Evolutionary conservation across 2,113 vertebrate genomes (phyloP), one percentile per base, ranked within the genome.

Genomic region (Tretioscincus oriximinensis): DNA sequence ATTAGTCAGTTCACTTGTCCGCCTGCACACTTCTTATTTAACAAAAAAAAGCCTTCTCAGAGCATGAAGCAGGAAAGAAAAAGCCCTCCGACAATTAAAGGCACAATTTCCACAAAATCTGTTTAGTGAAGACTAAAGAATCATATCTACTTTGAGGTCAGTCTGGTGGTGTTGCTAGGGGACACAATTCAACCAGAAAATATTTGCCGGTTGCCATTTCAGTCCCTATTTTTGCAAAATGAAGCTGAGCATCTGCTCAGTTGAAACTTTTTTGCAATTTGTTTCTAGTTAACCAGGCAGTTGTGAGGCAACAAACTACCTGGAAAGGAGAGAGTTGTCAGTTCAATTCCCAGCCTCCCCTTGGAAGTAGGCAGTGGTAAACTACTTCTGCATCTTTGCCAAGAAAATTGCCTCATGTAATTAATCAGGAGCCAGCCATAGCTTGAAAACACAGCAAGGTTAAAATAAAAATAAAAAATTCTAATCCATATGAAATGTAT

Each of bases 1-100:
- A 81, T 74, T 58, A 81, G 63, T 58, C 63, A 67, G 63, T 81
- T 58, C 63, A 64, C 79, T 74, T 81, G 79, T 74, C 71, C 63
- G 61, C 79, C 79, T 73, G 71, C 71, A 58, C 71, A 74, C 22
- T 41, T 14, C 28, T 74, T 26, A 28, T 49, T 54, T 20, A 1
- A 49, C 47, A 22, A 72, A 74, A 65, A n/a, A 49, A 74, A 29
- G 47, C 5, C 63, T 65, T 65, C 60, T 66, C 9, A 20, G 16
- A 81, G 49, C 28, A 35, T 3, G 26, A 11, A 58, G 24, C 29
- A 73, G 16, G 47, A 41, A 58, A 58, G 54, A 58, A 58, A 58
- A 58, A 58, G 4, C 54, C n/a, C n/a, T 6, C 29, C 74, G 45
- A 66, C 45, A 14, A 21, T 66, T 73, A 81, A 81, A 66, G 45